Base-by-base conservation (phyloP, 2,113 vertebrate genomes). In the Atractosteus spatula region DNA sequence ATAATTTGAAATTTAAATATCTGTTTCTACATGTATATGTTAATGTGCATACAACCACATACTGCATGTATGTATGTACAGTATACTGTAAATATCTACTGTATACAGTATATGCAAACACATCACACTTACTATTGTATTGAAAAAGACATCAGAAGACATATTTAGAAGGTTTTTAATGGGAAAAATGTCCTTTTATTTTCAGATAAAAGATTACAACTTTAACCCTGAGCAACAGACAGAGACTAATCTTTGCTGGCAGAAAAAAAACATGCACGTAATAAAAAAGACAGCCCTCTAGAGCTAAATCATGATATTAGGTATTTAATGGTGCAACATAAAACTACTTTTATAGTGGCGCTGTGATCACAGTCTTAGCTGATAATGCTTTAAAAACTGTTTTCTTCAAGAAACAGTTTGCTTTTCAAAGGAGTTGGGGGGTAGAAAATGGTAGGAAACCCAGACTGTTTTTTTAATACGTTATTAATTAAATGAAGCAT, bases 121-220 rank as follows among this genome's bases (percentile, higher is more conserved):
- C 29, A 71, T 84, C 86, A 86, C 77, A 80, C 76, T 86, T 65
- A 57, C 79, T 81, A 89, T 88, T 91, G 78, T 29, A 29, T 29
- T 29, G 29, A 29, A 29, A 29, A 29, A 29, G 29, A 29, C 29
- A 29, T 29, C 29, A 29, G 29, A 29, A 29, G 29, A 29, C 77
- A 74, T 87, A 89, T 90, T 88, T 81, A 81, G 83, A 85, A 86
- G 85, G 86, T 86, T 81, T 76, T 88, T 89, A 86, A 89, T 84
- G 80, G 80, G 55, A 55, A 76, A 71, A 80, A 80, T 82, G 77
- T 79, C 84, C 78, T 80, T 76, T 57, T 73, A 68, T 78, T 80
- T 74, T 79, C 72, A 82, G 76, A 85, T 85, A 78, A 68, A 76
- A 87, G 86, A 89, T 90, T 87, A 86, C 79, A 87, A 70, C 71